phyloP scores from a whole-genome alignment of 1,140 invertebrate species.

The Papilio helenus region DNA sequence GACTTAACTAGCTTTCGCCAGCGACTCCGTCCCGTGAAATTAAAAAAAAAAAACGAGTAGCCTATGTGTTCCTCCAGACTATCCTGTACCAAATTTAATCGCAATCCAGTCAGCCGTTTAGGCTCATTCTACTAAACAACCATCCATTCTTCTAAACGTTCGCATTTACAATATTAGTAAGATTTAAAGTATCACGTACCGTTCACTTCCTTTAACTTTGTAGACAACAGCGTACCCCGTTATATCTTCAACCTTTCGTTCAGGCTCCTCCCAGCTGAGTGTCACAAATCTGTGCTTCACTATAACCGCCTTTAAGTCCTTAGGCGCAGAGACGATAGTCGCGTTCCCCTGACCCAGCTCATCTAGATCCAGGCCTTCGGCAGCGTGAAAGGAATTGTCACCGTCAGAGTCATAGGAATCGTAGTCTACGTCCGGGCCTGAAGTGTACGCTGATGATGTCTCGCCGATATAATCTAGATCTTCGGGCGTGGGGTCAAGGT shows the following conservation, averaged over 20 bases:
- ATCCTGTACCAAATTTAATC: too few relatives aligned
- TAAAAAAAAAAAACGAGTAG: too few relatives aligned
- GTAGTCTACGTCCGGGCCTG: conserved; percentile 57
- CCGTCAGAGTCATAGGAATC: conserved; percentile 45
- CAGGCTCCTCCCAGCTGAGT: conserved; percentile 71
- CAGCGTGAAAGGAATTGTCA: conserved; percentile 64
- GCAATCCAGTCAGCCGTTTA: too few relatives aligned
- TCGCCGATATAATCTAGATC: conserved; percentile 80
- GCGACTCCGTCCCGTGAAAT: too few relatives aligned
- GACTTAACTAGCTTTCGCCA: background rate
- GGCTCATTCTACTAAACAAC: too few relatives aligned
- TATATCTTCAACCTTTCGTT: conserved; percentile 54
- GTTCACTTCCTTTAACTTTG: conserved; percentile 68
- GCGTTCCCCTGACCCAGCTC: conserved; percentile 52
- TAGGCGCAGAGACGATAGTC: conserved; percentile 58
- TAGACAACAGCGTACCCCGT: conserved; percentile 68
- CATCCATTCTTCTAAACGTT: too few relatives aligned
- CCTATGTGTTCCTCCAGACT: too few relatives aligned
- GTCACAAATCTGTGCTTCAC: conserved; percentile 77
- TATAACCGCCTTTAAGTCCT: conserved; percentile 63
- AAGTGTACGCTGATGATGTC: conserved; percentile 76
- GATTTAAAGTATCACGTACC: conserved; percentile 52
- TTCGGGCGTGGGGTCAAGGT: conserved; percentile 54
- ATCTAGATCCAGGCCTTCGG: conserved; percentile 57
- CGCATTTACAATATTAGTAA: too few relatives aligned